These are phyloP conservation scores for Polymixis lichenea DNA, from an alignment of 2,888 invertebrate genomes.

Conservation along the genomic window DNA sequence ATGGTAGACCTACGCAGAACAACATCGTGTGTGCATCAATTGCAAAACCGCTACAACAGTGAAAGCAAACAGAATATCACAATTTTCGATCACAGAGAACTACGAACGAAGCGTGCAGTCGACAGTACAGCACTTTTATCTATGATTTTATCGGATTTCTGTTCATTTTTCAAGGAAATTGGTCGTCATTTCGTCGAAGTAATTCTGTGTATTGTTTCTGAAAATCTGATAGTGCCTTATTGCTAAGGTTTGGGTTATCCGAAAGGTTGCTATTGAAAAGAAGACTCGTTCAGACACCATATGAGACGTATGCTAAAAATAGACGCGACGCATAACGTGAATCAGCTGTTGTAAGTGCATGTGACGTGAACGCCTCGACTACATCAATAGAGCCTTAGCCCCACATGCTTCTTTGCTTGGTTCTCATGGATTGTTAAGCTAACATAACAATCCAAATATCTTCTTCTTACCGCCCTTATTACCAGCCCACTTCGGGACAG, in stretches of 20 bases:
- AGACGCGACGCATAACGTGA: constrained; percentile 78
- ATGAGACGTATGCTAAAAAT: constrained; percentile 80
- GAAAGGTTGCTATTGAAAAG: constrained; percentile 56
- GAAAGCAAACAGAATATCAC: constrained; percentile 47
- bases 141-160: constrained; percentile 14
- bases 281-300: constrained; percentile 70
- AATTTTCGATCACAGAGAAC: constrained; percentile 27
- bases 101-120: constrained; percentile 4
- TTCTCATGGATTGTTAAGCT: constrained; percentile 1
- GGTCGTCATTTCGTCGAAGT: constrained; percentile 17
- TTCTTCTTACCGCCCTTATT: neutral
- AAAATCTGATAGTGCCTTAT: constrained; percentile 13
- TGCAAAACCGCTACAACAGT: constrained; percentile 37
- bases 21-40: constrained; percentile 48
- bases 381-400: constrained; percentile 32
- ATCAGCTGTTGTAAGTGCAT: constrained; percentile 81
- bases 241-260: neutral
- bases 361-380: constrained; percentile 67
- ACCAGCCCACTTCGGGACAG: neutral
- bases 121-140: constrained; percentile 13
- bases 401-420: neutral
- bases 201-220: neutral
- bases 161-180: constrained; percentile 19
- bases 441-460: neutral
- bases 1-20: constrained; percentile 44